Conservation (phyloP, 1,140 invertebrate species). For the Brachionus rotundiformis region DNA sequence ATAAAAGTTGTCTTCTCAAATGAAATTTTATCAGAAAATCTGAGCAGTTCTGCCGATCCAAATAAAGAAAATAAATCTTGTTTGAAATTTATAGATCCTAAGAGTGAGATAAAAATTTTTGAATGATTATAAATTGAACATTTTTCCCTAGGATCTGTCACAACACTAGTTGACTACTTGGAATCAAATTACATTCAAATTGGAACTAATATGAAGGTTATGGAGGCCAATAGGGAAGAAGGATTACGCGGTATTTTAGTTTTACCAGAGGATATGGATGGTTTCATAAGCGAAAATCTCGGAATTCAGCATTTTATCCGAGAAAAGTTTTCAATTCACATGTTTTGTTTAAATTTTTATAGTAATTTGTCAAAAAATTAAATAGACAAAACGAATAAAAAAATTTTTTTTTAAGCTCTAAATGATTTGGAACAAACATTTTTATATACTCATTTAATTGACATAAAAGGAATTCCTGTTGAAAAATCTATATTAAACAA, state of each 20-base stretch:
- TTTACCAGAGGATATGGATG: not conserved
- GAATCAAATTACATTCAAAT: not conserved
- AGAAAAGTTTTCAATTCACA: not conserved
- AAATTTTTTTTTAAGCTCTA: not conserved
- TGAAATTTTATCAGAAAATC: not conserved
- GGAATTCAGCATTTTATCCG: not conserved
- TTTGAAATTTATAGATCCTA: not conserved
- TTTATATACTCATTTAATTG: constrained; percentile 15
- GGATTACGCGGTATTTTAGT: not conserved
- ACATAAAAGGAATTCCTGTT: constrained; percentile 3
- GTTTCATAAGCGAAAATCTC: not conserved
- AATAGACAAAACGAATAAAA: too few relatives aligned
- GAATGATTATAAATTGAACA: not conserved
- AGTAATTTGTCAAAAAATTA: too few relatives aligned
- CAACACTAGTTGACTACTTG: not conserved
- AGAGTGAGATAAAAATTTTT: constrained; percentile 2
- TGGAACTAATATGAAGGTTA: not conserved
- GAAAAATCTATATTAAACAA: not conserved
- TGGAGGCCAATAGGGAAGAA: not conserved
- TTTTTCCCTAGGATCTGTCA: not conserved
- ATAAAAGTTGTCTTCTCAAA: not conserved
- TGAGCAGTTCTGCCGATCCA: not conserved
- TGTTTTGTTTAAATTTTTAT: constrained; percentile 42
- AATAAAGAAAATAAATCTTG: not conserved
- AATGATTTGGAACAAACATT: not conserved